Evolutionary conservation across 2,797 vertebrate species (phyloP), one percentile per base, ranked within the genome.

Genomic region (Hyperoplus lanceolatus): DNA sequence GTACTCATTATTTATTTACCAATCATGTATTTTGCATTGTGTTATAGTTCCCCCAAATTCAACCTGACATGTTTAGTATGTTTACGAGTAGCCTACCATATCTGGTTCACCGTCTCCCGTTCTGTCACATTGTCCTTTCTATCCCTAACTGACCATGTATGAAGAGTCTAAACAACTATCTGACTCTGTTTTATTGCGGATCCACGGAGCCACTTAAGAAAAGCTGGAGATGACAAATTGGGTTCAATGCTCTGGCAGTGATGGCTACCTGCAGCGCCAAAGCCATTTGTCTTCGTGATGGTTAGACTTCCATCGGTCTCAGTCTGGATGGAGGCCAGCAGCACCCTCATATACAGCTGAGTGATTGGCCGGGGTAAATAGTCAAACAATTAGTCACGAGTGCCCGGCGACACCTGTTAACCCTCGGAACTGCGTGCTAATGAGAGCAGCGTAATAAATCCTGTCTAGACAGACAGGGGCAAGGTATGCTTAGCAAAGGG

Each of bases 391-490:
- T 88, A 88, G 87, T 83, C 61, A 59, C 75, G 21, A 78, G 75
- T 85, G 85, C 77, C 73, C 86, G 62, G 56, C 87, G 90, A 90
- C 90, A 88, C 80, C 86, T 29, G 74, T 93, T 93, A 94, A 93
- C 93, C 90, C 88, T 48, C 58, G 5, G 61, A 82, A 51, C 87
- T 70, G 50, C 13, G 2, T 8, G 10, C 58, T 90, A 92, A 90
- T 86, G 90, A 87, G 85, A 84, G 64, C 64, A 3, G 58, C 62
- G 75, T 86, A 70, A 85, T 88, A 63, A 72, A 85, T 83, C 74
- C 74, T 76, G 77, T 77, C 60, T 53, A 2, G 70, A 29, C 66
- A 74, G 84, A 88, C 82, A 62, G 73, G 77, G 65, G 70, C 73
- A 79, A 82, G 84, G 73, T 81, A 70, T 65, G 75, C 77, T 84